Percentiles rank a stretch among this genome's conserved stretches.
Conservation (phyloP, 2,888 invertebrate genomes). For the Habrosyne pyritoides region DNA sequence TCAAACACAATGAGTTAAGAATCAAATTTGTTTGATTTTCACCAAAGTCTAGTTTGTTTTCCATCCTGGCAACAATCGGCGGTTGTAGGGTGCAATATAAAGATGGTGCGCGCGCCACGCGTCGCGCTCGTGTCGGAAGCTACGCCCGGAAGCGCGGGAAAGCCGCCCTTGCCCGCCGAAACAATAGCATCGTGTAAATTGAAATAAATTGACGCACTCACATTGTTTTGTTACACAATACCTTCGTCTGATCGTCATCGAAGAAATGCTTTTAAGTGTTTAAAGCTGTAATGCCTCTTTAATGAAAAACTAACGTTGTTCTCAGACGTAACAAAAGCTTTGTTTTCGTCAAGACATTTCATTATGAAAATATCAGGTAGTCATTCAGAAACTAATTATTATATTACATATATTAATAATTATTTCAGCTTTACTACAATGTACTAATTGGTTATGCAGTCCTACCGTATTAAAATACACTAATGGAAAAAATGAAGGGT, state of each 20-base stretch:
- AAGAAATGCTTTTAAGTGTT: slow-evolving; percentile 38
- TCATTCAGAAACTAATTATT: too few relatives aligned
- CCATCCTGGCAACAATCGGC: slow-evolving; percentile 57
- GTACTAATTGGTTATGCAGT: too few relatives aligned
- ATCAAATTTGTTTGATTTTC: slow-evolving; percentile 21
- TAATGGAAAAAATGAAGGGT: too few relatives aligned
- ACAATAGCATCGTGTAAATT: slow-evolving; percentile 79
- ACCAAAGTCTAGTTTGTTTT: slow-evolving; percentile 46
- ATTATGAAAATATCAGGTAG: too few relatives aligned
- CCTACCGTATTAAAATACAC: too few relatives aligned
- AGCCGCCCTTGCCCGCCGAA: slow-evolving; percentile 67
- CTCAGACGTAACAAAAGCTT: neutral
- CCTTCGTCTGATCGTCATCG: slow-evolving; percentile 52
- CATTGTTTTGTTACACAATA: slow-evolving; percentile 62
- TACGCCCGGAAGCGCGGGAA: slow-evolving; percentile 70
- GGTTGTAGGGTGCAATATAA: slow-evolving; percentile 71
- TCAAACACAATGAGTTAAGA: slow-evolving; percentile 20
- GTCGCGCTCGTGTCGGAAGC: slow-evolving; percentile 76
- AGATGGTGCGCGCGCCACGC: slow-evolving; percentile 80
- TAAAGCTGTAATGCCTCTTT: slow-evolving; percentile 4
- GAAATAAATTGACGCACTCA: slow-evolving; percentile 80
- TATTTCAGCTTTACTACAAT: too few relatives aligned
- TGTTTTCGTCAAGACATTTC: too few relatives aligned
- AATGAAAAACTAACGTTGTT: neutral
- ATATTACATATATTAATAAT: too few relatives aligned